Conservation (phyloP, 2,797 vertebrate genomes). For the Bovichtus diacanthus region DNA sequence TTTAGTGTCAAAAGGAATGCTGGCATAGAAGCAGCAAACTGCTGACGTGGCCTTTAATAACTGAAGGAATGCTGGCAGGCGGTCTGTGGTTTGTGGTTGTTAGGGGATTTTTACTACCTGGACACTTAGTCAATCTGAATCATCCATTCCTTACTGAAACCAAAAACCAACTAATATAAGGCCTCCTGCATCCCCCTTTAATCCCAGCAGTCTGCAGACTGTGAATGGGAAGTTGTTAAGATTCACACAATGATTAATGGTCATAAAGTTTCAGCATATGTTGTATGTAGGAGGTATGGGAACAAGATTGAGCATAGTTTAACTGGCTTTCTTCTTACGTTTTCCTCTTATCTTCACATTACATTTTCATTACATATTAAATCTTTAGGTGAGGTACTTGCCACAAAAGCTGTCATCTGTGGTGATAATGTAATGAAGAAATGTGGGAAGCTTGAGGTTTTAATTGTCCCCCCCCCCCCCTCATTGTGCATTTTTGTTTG, state of each 20-base stretch:
- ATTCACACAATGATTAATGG: slow-evolving; percentile 44
- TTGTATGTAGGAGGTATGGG: slow-evolving; percentile 8
- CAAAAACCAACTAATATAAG: slow-evolving; percentile 46
- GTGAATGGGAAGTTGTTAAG: slow-evolving; percentile 57
- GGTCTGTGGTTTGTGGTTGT: slow-evolving; percentile 62
- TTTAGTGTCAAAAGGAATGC: slow-evolving; percentile 10
- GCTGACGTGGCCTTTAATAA: slow-evolving; percentile 40
- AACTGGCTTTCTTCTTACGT: background rate
- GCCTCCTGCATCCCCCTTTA: slow-evolving; percentile 44
- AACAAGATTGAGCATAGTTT: background rate
- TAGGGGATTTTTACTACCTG: slow-evolving; percentile 52
- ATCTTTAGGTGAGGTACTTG: background rate
- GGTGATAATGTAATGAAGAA: background rate
- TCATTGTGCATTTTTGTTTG: background rate
- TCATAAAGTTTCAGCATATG: slow-evolving; percentile 49
- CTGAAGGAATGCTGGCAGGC: slow-evolving; percentile 42
- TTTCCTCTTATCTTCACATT: background rate
- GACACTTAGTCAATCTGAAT: slow-evolving; percentile 68
- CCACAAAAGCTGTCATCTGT: background rate
- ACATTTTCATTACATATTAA: slow-evolving; percentile 1
- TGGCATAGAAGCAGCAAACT: slow-evolving; percentile 31
- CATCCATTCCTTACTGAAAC: slow-evolving; percentile 55
- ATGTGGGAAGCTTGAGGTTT: background rate
- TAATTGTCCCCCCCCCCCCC: too few relatives aligned
- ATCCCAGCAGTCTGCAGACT: slow-evolving; percentile 33